Conservation (phyloP, 1,140 invertebrate species). For the Zaprionus camerounensis region DNA sequence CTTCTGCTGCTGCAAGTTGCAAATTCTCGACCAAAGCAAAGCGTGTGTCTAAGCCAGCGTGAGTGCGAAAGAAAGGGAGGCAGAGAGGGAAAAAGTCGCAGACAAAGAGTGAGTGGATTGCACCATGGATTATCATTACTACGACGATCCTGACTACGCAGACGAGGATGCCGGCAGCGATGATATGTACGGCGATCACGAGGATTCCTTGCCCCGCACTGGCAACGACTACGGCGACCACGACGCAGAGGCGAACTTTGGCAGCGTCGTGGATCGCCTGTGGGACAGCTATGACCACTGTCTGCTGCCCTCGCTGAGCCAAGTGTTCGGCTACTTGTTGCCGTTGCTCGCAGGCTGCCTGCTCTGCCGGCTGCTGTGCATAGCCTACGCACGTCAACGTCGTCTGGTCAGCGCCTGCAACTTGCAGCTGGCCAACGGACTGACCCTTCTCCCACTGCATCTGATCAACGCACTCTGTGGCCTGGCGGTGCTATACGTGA, state of each 20-base stretch:
- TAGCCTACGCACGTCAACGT: slow-evolving; percentile 18
- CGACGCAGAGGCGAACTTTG: not conserved
- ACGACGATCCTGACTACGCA: slow-evolving; percentile 62
- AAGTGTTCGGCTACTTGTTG: slow-evolving; percentile 48
- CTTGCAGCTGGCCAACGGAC: not conserved
- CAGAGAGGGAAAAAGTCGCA: not conserved
- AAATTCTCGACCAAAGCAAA: not conserved
- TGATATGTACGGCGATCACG: slow-evolving; percentile 27
- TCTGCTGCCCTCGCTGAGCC: slow-evolving; percentile 47
- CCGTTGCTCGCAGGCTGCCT: slow-evolving; percentile 51
- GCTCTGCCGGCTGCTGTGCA: slow-evolving; percentile 31
- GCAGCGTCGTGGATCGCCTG: slow-evolving; percentile 18
- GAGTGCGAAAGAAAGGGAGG: not conserved
- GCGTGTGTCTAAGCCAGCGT: not conserved
- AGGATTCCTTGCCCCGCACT: not conserved
- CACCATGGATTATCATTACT: slow-evolving; percentile 72
- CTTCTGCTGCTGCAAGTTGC: slow-evolving; percentile 2
- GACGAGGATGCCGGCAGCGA: slow-evolving; percentile 46
- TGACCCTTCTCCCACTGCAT: slow-evolving; percentile 45
- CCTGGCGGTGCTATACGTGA: slow-evolving; percentile 39
- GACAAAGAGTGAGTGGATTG: not conserved
- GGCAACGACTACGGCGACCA: not conserved
- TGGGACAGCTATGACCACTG: slow-evolving; percentile 46
- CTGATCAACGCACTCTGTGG: slow-evolving; percentile 52
- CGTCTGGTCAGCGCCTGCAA: not conserved